Evolutionary conservation across 1,140 invertebrate genomes (phyloP).

Genomic region (Phymastichus coffea): DNA sequence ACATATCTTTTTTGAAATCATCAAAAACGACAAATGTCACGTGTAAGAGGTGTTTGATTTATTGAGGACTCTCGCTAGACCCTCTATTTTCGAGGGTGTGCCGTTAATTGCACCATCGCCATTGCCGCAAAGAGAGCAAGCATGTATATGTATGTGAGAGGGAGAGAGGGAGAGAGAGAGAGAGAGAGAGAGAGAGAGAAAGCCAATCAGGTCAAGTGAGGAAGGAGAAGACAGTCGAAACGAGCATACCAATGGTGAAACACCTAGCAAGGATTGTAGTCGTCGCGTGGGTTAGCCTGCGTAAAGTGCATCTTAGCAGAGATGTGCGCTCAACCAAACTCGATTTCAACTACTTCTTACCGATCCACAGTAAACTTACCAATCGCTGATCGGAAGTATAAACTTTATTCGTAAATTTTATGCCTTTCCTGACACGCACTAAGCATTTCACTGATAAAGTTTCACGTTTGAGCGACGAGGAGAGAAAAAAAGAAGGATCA

Average conservation of each 20-base stretch:
- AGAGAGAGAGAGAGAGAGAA: not conserved
- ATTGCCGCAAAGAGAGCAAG: too few species aligned
- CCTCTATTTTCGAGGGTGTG: too few species aligned
- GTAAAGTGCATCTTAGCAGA: not conserved
- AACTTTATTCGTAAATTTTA: constrained; percentile 2
- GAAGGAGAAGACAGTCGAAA: not conserved
- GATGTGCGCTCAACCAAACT: constrained; percentile 4
- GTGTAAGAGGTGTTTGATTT: too few species aligned
- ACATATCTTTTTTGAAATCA: too few species aligned
- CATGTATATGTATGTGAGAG: too few species aligned
- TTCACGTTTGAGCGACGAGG: too few species aligned
- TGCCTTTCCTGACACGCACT: not conserved
- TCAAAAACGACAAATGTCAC: too few species aligned
- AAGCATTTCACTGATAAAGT: too few species aligned
- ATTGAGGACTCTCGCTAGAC: too few species aligned
- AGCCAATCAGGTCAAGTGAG: constrained; percentile 1
- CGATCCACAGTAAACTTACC: not conserved
- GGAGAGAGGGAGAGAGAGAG: not conserved
- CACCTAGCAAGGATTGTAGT: not conserved
- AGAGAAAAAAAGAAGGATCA: too few species aligned
- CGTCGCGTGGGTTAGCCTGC: not conserved
- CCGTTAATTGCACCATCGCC: too few species aligned
- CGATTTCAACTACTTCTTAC: constrained; percentile 14
- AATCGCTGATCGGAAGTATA: not conserved
- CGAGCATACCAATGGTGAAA: constrained; percentile 8